These are phyloP conservation scores for Phoenicopterus ruber DNA, from an alignment of 2,113 vertebrate genomes.

Conservation along the genomic window DNA sequence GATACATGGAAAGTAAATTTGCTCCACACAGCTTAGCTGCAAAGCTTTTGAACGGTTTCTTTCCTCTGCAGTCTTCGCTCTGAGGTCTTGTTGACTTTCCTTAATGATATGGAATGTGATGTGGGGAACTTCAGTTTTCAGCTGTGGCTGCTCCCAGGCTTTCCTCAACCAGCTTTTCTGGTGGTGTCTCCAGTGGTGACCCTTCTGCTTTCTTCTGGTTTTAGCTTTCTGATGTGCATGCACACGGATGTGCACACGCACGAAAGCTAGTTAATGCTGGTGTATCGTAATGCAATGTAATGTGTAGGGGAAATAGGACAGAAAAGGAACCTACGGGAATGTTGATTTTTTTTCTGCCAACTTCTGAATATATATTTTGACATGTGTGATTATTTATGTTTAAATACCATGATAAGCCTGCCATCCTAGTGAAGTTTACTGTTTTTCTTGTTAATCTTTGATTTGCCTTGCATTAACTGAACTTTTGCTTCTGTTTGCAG, in stretches of 20 bases:
- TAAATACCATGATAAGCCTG: neutral
- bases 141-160: neutral
- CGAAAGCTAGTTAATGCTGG: neutral
- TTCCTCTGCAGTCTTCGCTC: neutral
- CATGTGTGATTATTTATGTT: neutral
- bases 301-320: neutral
- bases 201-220: neutral
- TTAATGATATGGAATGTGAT: neutral
- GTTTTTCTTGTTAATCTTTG: neutral
- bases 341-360: neutral
- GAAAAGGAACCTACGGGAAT: neutral
- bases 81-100: neutral
- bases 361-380: neutral
- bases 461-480: neutral
- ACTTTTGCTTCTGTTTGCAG: constrained; percentile 69
- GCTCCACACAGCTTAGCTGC: neutral
- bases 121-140: neutral
- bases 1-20: neutral
- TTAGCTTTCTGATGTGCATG: neutral
- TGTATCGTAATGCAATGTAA: neutral
- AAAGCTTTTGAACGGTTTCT: neutral
- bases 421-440: neutral
- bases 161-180: neutral
- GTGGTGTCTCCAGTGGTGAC: neutral
- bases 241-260: rapidly evolving